phyloP scores from a whole-genome alignment of 2,797 vertebrate genomes.

The Phalloptychus januarius region DNA sequence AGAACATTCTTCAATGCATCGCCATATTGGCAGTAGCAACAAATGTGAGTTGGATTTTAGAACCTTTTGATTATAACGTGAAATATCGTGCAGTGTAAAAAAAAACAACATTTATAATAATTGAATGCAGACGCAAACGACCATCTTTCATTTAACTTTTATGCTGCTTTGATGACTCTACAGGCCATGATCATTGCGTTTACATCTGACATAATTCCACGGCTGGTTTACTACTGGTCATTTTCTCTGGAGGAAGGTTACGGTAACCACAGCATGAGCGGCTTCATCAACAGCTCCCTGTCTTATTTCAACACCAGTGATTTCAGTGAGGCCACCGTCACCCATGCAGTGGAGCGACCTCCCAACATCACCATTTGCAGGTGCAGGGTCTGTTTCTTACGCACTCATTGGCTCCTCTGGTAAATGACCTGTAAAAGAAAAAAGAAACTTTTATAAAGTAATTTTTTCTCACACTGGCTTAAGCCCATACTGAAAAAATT shows the following conservation, averaged over 20 bases:
- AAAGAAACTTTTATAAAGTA: background rate
- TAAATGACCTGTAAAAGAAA: background rate
- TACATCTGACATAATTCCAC: conserved; percentile 95
- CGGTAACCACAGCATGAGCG: conserved; percentile 84
- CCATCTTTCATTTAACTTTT: background rate
- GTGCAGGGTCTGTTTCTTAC: conserved; percentile 48
- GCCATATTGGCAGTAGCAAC: conserved; percentile 92
- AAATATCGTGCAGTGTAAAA: background rate
- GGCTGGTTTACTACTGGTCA: conserved; percentile 95
- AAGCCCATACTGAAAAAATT: background rate
- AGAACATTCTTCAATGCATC: conserved; percentile 92
- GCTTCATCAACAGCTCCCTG: conserved; percentile 91
- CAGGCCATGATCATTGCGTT: conserved; percentile 97
- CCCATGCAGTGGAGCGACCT: rapidly evolving
- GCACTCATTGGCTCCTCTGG: background rate
- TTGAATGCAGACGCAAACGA: no score
- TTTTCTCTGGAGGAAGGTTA: conserved; percentile 87
- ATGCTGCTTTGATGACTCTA: conserved; percentile 14
- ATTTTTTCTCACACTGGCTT: background rate
- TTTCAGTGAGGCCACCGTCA: background rate
- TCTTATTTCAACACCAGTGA: conserved; percentile 85
- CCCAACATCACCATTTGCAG: conserved; percentile 85
- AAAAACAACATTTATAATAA: no score
- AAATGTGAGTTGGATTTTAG: conserved; percentile 81
- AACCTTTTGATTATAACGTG: background rate